phyloP scores from a whole-genome alignment of 2,113 vertebrate species.

The Gobio gobio region DNA sequence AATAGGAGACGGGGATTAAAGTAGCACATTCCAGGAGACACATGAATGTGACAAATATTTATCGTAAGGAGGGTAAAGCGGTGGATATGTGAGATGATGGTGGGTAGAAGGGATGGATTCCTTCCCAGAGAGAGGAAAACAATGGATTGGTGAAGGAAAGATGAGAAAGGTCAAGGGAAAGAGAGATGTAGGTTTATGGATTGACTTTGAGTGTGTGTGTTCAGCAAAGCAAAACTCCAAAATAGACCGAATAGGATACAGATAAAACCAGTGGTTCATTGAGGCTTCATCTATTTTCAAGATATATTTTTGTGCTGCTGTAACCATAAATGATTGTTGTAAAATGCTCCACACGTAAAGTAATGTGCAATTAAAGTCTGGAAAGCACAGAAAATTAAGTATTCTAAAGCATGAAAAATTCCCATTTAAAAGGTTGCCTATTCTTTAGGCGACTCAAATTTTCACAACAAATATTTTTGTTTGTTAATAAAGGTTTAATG shows the following conservation, averaged over 20 bases:
- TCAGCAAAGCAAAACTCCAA: constrained; percentile 2
- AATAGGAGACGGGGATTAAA: constrained; percentile 47
- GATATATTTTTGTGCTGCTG: not conserved
- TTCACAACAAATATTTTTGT: not conserved
- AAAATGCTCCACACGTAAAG: not conserved
- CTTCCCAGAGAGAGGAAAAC: constrained; percentile 2
- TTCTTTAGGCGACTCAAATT: not conserved
- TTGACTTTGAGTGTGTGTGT: constrained; percentile 3
- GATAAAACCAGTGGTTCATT: constrained; percentile 62
- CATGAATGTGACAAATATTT: constrained; percentile 20
- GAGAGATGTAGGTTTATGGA: not conserved
- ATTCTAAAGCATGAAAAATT: not conserved
- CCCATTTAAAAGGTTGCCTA: not conserved
- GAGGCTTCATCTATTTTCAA: constrained; percentile 42
- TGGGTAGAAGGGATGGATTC: not conserved
- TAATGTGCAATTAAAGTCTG: not conserved
- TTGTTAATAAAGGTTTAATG: not conserved
- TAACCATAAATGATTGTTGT: not conserved
- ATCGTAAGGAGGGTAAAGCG: not conserved
- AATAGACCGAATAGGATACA: constrained; percentile 6
- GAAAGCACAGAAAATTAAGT: not conserved
- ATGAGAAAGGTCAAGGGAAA: constrained; percentile 28
- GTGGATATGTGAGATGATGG: constrained; percentile 29
- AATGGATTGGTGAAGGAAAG: not conserved
- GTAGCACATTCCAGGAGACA: not conserved